Evolutionary conservation across 2,113 vertebrate species (phyloP).

Genomic region (Nothoprocta pentlandii): DNA sequence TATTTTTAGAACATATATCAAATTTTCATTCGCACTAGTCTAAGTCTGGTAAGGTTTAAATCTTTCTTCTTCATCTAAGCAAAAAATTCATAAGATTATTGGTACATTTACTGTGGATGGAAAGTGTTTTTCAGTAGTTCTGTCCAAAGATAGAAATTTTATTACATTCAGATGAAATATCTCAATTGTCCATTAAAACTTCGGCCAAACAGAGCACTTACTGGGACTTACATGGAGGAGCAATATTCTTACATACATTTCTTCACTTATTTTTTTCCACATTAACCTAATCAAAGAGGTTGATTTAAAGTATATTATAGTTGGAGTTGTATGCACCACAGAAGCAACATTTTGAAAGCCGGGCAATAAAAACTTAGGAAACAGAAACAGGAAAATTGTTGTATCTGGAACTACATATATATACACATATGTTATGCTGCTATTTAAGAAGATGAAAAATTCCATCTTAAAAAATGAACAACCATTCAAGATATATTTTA

Average conservation of each 20-base stretch:
- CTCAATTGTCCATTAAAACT: background rate
- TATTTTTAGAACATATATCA: background rate
- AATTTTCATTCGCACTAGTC: background rate
- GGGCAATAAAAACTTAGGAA: background rate
- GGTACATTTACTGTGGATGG: background rate
- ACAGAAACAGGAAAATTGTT: background rate
- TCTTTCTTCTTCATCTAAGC: background rate
- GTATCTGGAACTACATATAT: background rate
- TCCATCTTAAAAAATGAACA: background rate
- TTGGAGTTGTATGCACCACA: background rate
- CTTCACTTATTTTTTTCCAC: background rate
- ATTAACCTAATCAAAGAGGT: background rate
- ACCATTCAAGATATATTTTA: background rate
- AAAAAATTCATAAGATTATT: background rate
- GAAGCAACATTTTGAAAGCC: background rate
- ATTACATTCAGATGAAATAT: background rate
- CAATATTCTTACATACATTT: background rate
- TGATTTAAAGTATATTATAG: background rate
- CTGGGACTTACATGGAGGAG: background rate
- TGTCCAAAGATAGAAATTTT: background rate
- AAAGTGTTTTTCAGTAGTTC: background rate
- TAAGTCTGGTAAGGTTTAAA: background rate
- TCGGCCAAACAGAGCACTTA: background rate
- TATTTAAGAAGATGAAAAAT: background rate
- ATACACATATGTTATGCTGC: background rate